These are phyloP conservation scores for Frankliniella fusca DNA, from an alignment of 2,888 invertebrate genomes.

Conservation along the genomic window DNA sequence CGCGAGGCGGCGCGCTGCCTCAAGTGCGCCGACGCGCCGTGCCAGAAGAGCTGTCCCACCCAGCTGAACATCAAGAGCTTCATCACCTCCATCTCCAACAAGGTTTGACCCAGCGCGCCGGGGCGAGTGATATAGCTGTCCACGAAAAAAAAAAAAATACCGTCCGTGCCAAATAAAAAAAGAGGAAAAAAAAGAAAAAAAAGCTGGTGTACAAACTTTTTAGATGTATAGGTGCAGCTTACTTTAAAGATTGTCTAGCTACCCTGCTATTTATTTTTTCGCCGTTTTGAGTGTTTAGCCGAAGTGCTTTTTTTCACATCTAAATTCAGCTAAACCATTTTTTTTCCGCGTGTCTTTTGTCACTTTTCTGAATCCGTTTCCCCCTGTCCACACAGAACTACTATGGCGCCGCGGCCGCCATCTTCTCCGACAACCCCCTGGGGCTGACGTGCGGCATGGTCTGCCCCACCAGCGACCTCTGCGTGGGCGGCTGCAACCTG, in stretches of 20 bases:
- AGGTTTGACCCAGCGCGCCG: conserved; percentile 54
- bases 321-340: too few relatives aligned
- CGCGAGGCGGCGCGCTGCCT: conserved; percentile 83
- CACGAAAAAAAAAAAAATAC: too few relatives aligned
- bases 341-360: too few relatives aligned
- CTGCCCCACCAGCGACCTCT: conserved; percentile 96
- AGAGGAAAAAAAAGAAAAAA: too few relatives aligned
- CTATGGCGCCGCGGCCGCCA: conserved; percentile 94
- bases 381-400: conserved; percentile 65
- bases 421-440: conserved; percentile 94
- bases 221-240: too few relatives aligned
- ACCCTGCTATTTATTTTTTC: too few relatives aligned
- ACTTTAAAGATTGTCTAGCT: too few relatives aligned
- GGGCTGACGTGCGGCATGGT: conserved; percentile 97
- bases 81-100: conserved; percentile 93
- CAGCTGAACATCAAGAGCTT: conserved; percentile 95
- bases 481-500: conserved; percentile 96
- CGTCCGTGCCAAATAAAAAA: too few relatives aligned
- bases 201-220: too few relatives aligned
- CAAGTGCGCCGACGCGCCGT: conserved; percentile 94
- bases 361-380: background rate
- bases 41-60: conserved; percentile 98
- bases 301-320: too few relatives aligned
- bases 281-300: too few relatives aligned
- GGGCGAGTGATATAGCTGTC: too few relatives aligned